phyloP scores from a whole-genome alignment of 2,797 vertebrate species.

The Liparis tanakae region DNA sequence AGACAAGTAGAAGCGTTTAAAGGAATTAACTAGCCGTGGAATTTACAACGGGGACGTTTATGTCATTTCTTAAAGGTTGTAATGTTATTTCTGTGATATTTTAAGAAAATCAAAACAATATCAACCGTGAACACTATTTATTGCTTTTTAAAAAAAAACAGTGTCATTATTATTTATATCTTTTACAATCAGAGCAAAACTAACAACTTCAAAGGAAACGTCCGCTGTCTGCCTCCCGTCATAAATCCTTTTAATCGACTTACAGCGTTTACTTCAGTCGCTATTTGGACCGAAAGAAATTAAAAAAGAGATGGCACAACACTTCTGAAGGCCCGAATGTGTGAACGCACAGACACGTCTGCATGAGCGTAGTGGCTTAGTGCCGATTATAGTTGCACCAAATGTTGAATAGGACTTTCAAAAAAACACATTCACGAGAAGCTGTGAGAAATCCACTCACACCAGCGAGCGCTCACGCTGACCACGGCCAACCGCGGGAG shows the following conservation, averaged over 20 bases:
- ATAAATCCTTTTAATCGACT: slow-evolving; percentile 47
- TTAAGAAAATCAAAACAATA: neutral
- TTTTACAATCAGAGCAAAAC: neutral
- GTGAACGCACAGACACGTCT: slow-evolving; percentile 79
- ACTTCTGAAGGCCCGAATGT: slow-evolving; percentile 75
- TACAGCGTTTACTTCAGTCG: slow-evolving; percentile 52
- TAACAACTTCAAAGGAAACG: neutral
- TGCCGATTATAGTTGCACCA: slow-evolving; percentile 82
- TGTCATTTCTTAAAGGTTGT: neutral
- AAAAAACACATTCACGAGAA: slow-evolving; percentile 81
- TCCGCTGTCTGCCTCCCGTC: neutral
- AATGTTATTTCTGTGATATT: neutral
- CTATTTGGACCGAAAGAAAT: slow-evolving; percentile 36
- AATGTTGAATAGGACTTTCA: slow-evolving; percentile 81
- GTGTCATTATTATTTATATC: neutral
- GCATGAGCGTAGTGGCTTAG: slow-evolving; percentile 77
- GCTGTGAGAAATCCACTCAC: slow-evolving; percentile 82
- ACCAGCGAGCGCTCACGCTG: slow-evolving; percentile 76
- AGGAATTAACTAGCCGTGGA: neutral
- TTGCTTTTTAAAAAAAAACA: neutral
- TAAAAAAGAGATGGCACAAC: slow-evolving; percentile 68
- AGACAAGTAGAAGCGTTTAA: slow-evolving; percentile 21
- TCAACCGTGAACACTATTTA: neutral
- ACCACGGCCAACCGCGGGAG: slow-evolving; percentile 77
- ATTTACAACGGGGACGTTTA: neutral